Base-by-base conservation (phyloP, 2,888 invertebrate genomes). In the Oxystoma pomonae region DNA sequence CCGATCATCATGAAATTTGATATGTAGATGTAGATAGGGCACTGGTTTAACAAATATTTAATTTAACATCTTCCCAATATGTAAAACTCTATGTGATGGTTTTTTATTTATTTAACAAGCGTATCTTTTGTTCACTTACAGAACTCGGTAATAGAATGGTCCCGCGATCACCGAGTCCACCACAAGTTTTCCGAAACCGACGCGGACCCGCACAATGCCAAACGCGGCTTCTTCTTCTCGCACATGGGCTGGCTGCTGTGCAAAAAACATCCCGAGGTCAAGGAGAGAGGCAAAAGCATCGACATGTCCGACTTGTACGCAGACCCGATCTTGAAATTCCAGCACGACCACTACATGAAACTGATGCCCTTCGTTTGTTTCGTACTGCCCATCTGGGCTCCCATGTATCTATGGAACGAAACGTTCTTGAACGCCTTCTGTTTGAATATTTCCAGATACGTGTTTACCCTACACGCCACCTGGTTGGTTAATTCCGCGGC, bases 221-320 rank as follows among this genome's bases (percentile, higher is more conserved):
- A 82, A 59, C 85, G 96, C 20, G 98, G 98, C 9, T 96, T 98
- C 83, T 97, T 97, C 86, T 98, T 97, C 82, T 88, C 96, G 0
- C 98, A 98, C 80, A 86, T 97, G 72, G 98, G 98, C 64, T 98
- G 98, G 98, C 83, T 98, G 66, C 81, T 97, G 62, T 90, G 90
- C 73, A 87, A 89, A 72, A 97, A 98, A 78, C 97, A 97, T 77
- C 94, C 94, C 0, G 91, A 94, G 68, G 92, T 98, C 51, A 91
- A 87, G 76, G 84, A 82, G 67, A 96, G 95, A 79, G 96, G 96
- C 74, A 90, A 92, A 71, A 86, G 88, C 56, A 85, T 97, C 20
- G 95, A 96, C 76, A 74, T 96, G 68, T 90, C 88, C 58, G 97
- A 98, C 80, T 83, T 98, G 65, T 85, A 86, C 65, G 82, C 83